Conservation (phyloP, 2,113 vertebrate species). For the Takifugu flavidus region DNA sequence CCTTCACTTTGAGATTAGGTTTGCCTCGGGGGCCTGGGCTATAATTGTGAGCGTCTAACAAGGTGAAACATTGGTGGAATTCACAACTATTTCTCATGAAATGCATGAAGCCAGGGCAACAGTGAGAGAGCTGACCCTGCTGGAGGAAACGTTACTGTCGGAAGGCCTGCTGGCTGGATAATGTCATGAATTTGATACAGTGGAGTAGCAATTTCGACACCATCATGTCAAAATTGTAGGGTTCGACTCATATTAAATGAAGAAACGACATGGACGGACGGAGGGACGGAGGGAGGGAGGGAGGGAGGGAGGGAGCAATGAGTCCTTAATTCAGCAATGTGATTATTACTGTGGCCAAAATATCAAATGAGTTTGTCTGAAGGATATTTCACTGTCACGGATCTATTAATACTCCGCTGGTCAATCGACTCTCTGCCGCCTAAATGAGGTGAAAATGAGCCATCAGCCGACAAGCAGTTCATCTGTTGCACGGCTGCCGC, state of each 20-base stretch:
- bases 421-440: slow-evolving; percentile 50
- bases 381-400: slow-evolving; percentile 28
- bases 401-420: slow-evolving; percentile 32
- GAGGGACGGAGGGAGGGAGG: too few relatives aligned
- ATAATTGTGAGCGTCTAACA: slow-evolving; percentile 70
- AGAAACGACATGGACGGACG: too few relatives aligned
- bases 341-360: slow-evolving; percentile 28
- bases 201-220: background rate
- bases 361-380: slow-evolving; percentile 26
- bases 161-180: background rate
- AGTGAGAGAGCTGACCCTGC: slow-evolving; percentile 14
- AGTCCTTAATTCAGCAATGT: slow-evolving; percentile 20
- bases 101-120: slow-evolving; percentile 9
- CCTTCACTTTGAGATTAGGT: slow-evolving; percentile 74
- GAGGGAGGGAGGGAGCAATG: slow-evolving; percentile 1
- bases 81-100: slow-evolving; percentile 55
- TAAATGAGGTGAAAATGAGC: slow-evolving; percentile 61
- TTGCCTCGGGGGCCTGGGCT: slow-evolving; percentile 64
- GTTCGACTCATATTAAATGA: too few relatives aligned
- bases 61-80: slow-evolving; percentile 70
- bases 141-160: slow-evolving; percentile 9
- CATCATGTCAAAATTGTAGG: too few relatives aligned
- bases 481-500: slow-evolving; percentile 69
- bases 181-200: slow-evolving; percentile 7
- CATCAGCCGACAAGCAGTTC: slow-evolving; percentile 56